Evolutionary conservation across 2,888 invertebrate species (phyloP), one percentile per base, ranked within the genome.

Genomic region (Ornithoptera alexandrae): DNA sequence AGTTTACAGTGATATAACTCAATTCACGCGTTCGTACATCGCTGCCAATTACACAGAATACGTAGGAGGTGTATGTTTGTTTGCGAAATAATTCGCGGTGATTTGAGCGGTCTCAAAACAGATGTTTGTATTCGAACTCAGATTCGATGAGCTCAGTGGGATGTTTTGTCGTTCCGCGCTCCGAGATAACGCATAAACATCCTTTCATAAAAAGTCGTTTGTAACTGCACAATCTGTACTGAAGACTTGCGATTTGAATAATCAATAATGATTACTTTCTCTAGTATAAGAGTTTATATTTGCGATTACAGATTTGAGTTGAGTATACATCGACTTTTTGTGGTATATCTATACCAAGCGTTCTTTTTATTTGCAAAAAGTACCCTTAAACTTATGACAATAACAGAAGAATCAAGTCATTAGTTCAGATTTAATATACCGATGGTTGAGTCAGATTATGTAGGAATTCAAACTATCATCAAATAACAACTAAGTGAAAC

Each of bases 141-240:
- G 58, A 60, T 50, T 22, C 50, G 68, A 68, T 68, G 22, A 46
- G 24, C 17, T 53, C 53, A 22, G 30, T 59, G 50, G 68, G 68
- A 68, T 68, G 64, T 64, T 64, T 53, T 64, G 61, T 36, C 39
- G 56, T 53, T 30, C 67, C 36, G 50, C 30, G 61, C 36, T 12
- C 58, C 50, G 63, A 62, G 68, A 68, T 68, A 46, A 63, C 42
- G 39, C 24, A 30, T 69, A 65, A 69, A 69, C 69, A 62, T 68
- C 59, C 68, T 68, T n/a, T 46, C 22, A 24, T 66, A 59, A 46
- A 46, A 53, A 60, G n/a, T 3, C 7, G 18, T 56, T 56, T 56
- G 20, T 50, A 50, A 50, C 50, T 18, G 5, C 17, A 50, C 50
- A 17, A 50, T 50, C 50, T 50, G 18, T 17, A 50, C 50, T 3